Evolutionary conservation across 2,888 invertebrate genomes (phyloP).

Genomic region (Phortica okadai): DNA sequence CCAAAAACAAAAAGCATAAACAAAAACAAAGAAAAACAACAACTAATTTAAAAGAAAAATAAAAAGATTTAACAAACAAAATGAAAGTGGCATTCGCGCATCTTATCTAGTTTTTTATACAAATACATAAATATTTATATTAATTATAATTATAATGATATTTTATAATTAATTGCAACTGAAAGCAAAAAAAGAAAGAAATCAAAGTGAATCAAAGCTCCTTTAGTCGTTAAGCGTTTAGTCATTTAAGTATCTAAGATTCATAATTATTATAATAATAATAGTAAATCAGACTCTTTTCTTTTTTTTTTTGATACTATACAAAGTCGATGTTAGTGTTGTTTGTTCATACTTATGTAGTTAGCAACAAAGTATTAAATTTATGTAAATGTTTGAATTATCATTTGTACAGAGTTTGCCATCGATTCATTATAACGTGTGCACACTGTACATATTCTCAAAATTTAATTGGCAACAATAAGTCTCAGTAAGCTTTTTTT

Average conservation of each 20-base stretch:
- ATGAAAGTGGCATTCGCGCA: constrained; percentile 8
- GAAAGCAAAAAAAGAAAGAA: constrained; percentile 41
- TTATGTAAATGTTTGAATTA: background rate
- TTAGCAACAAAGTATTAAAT: constrained; percentile 24
- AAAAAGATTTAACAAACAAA: background rate
- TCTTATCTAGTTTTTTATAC: constrained; percentile 16
- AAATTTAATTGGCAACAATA: background rate
- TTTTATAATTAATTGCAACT: background rate
- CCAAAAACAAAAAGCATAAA: background rate
- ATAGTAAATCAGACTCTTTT: background rate
- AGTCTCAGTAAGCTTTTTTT: background rate
- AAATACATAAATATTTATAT: constrained; percentile 43
- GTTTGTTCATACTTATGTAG: background rate
- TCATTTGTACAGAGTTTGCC: background rate
- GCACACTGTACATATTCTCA: background rate
- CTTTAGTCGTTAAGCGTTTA: constrained; percentile 55
- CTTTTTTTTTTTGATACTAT: background rate
- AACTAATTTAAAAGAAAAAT: constrained; percentile 35
- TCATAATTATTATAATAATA: background rate
- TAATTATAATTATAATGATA: constrained; percentile 4
- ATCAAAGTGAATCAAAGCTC: constrained; percentile 65
- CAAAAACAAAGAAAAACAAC: constrained; percentile 50
- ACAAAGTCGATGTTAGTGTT: background rate
- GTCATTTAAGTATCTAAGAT: background rate
- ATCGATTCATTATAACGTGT: background rate